Conservation (phyloP, 2,888 invertebrate genomes). For the Salticus scenicus region DNA sequence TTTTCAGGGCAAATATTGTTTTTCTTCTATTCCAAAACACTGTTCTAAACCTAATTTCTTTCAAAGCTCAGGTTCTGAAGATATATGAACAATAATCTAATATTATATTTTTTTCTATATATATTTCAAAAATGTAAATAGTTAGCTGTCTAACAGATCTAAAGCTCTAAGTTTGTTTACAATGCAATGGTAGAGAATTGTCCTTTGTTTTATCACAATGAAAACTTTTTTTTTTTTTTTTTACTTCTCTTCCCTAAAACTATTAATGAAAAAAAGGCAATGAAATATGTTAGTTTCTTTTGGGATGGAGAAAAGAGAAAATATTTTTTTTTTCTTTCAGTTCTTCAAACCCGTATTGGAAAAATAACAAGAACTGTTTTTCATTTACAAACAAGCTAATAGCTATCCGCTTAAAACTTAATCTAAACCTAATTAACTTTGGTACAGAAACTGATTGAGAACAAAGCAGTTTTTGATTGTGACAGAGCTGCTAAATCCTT, state of each 20-base stretch:
- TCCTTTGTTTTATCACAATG: slow-evolving; percentile 49
- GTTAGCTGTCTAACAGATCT: slow-evolving; percentile 37
- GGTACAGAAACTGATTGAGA: background rate
- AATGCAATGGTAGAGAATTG: background rate
- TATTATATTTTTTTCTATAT: slow-evolving; percentile 24
- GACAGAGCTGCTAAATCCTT: background rate
- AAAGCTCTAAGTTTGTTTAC: slow-evolving; percentile 38
- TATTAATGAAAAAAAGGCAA: slow-evolving; percentile 2
- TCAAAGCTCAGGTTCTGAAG: slow-evolving; percentile 17
- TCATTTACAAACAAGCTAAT: background rate
- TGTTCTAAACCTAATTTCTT: slow-evolving; percentile 4
- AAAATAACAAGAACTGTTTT: slow-evolving; percentile 1
- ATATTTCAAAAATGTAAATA: slow-evolving; percentile 18
- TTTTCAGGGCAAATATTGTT: too few relatives aligned
- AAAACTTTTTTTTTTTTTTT: too few relatives aligned
- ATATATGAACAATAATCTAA: slow-evolving; percentile 21
- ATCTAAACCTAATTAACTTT: background rate
- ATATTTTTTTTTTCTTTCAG: background rate
- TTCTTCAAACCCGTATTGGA: slow-evolving; percentile 23
- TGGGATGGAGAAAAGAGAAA: background rate
- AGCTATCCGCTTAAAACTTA: background rate
- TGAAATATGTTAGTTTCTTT: background rate
- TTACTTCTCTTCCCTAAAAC: background rate
- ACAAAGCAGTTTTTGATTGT: slow-evolving; percentile 24
- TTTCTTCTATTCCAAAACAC: background rate